Conservation (phyloP, 1,140 invertebrate species). For the Sycobia sp. region DNA sequence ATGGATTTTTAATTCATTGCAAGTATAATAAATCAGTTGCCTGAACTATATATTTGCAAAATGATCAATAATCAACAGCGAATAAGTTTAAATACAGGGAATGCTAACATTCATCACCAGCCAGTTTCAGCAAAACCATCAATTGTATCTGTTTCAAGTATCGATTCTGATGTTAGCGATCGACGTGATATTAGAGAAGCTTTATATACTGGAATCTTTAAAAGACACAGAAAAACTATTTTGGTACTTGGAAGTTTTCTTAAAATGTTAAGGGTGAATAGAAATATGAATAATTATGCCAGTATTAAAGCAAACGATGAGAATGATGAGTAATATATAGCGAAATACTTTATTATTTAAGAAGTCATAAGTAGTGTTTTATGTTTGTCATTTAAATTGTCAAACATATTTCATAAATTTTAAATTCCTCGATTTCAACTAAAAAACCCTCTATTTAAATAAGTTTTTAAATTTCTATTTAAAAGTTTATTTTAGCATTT, state of each 20-base stretch:
- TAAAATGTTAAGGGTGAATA: slow-evolving; percentile 75
- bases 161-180: slow-evolving; percentile 69
- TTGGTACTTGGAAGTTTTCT: slow-evolving; percentile 80
- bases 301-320: slow-evolving; percentile 70
- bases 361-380: no score
- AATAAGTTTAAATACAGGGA: slow-evolving; percentile 50
- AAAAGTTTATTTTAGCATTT: not conserved
- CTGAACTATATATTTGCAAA: slow-evolving; percentile 10
- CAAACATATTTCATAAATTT: slow-evolving; percentile 2
- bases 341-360: not conserved
- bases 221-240: slow-evolving; percentile 78
- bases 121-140: slow-evolving; percentile 56
- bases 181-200: slow-evolving; percentile 76
- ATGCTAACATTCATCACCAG: slow-evolving; percentile 51
- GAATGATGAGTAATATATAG: slow-evolving; percentile 53
- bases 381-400: not conserved
- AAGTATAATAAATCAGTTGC: not conserved
- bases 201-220: slow-evolving; percentile 80
- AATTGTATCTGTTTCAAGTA: slow-evolving; percentile 57
- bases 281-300: slow-evolving; percentile 78
- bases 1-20: not conserved
- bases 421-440: not conserved
- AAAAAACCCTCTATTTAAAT: not conserved
- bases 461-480: not conserved
- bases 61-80: slow-evolving; percentile 60